Conservation (phyloP, 2,797 vertebrate genomes). For the Eulemur rubriventer region DNA sequence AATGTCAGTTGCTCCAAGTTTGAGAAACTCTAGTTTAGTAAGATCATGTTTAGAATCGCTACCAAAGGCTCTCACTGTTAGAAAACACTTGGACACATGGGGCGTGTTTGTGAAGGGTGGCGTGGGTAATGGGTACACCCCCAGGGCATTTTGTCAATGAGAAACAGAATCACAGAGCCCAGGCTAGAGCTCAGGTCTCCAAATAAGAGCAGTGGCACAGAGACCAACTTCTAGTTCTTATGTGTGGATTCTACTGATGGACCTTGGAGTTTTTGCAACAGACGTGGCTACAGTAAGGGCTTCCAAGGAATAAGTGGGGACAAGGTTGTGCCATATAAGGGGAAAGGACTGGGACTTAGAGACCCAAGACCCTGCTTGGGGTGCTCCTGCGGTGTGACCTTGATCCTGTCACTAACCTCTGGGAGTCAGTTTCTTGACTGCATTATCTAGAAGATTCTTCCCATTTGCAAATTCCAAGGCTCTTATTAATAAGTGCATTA, state of each 20-base stretch:
- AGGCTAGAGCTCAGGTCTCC: not conserved
- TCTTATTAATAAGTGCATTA: not conserved
- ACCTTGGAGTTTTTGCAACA: not conserved
- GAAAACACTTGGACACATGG: fast-evolving
- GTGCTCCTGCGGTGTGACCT: not conserved
- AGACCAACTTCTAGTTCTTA: not conserved
- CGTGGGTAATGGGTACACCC: fast-evolving
- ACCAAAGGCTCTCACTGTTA: not conserved
- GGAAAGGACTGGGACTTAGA: not conserved
- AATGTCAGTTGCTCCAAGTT: not conserved
- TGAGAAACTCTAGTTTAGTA: not conserved
- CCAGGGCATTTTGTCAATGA: fast-evolving
- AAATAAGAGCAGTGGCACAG: not conserved
- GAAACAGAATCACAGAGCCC: not conserved
- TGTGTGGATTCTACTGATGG: not conserved
- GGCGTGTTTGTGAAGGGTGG: not conserved
- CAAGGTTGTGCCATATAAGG: not conserved
- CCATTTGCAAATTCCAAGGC: not conserved
- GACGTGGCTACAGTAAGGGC: too few relatives aligned
- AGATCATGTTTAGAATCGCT: not conserved
- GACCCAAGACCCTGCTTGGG: fast-evolving
- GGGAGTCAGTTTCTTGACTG: not conserved
- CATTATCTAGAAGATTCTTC: not conserved
- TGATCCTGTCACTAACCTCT: not conserved
- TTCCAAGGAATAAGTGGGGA: not conserved